These are phyloP conservation scores for Perodicticus potto DNA, from an alignment of 2,797 vertebrate genomes.

Conservation along the genomic window DNA sequence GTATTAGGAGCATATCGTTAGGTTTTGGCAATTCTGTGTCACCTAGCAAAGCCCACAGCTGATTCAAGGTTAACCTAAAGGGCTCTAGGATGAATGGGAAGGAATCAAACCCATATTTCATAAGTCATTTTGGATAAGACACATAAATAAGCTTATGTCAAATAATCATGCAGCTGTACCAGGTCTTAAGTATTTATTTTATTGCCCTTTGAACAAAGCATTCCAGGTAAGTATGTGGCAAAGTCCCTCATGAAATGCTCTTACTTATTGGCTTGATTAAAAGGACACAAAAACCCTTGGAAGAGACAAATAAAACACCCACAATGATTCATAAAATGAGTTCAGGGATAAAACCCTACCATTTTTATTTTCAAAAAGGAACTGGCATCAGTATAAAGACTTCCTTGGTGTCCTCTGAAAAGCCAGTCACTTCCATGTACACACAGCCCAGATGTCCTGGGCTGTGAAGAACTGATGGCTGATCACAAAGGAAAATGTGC, in stretches of 20 bases:
- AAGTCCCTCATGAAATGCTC: neutral
- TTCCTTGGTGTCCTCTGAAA: conserved; percentile 3
- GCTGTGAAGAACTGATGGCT: conserved; percentile 9
- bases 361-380: neutral
- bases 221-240: neutral
- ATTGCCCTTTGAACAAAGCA: conserved; percentile 40
- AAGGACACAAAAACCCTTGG: neutral
- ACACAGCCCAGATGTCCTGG: rapidly evolving
- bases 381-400: neutral
- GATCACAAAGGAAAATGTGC: neutral
- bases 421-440: neutral
- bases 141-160: conserved; percentile 60
- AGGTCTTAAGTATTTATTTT: conserved; percentile 66
- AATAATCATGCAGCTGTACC: conserved; percentile 63
- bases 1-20: conserved; percentile 68
- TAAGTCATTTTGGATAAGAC: conserved; percentile 74
- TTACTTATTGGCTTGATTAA: neutral
- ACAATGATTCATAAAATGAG: neutral
- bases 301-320: conserved; percentile 6
- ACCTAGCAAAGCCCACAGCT: conserved; percentile 69
- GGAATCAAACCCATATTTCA: conserved; percentile 66
- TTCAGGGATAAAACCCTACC: neutral
- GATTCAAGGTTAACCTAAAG: conserved; percentile 57
- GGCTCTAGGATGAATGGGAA: conserved; percentile 54
- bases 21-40: conserved; percentile 75